Percentiles rank a stretch among this genome's conserved stretches.
Conservation (phyloP, 2,888 invertebrate genomes). For the Scelioninae gen. 1 region DNA sequence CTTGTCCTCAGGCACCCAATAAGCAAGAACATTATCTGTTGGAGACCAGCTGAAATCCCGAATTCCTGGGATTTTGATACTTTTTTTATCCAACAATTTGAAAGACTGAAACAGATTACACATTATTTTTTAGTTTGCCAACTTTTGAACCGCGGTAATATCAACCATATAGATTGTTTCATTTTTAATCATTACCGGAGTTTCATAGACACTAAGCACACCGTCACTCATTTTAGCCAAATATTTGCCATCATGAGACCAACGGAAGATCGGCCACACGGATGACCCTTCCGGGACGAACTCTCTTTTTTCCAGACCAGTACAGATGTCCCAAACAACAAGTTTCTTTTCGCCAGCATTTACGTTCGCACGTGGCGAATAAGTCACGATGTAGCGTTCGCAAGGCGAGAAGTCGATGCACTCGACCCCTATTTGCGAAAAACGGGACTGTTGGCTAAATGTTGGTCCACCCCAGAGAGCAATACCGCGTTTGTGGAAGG, state of each 20-base stretch:
- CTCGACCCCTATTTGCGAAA: conserved; percentile 95
- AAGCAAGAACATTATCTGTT: conserved; percentile 97
- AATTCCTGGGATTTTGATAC: conserved; percentile 95
- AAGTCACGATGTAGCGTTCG: conserved; percentile 98
- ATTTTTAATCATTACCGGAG: conserved; percentile 87
- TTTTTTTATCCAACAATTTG: conserved; percentile 96
- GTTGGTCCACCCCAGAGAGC: conserved; percentile 98
- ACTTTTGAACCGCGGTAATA: too few species aligned
- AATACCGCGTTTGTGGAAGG: conserved; percentile 97
- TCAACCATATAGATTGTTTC: too few species aligned
- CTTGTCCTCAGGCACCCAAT: conserved; percentile 99
- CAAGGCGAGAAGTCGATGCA: conserved; percentile 99
- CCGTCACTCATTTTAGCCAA: conserved; percentile 95
- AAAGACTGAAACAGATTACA: conserved; percentile 88
- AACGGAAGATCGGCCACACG: conserved; percentile 97
- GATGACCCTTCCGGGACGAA: conserved; percentile 94
- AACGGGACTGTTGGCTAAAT: conserved; percentile 96
- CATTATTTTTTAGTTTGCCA: background rate
- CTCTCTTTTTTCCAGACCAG: conserved; percentile 95
- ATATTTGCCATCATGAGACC: conserved; percentile 98
- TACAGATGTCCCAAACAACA: conserved; percentile 98
- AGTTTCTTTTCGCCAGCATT: conserved; percentile 91
- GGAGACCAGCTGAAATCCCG: conserved; percentile 99
- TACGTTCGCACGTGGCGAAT: conserved; percentile 91
- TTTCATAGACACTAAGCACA: conserved; percentile 96